A percentile compares a stretch with the other conserved stretches of the same genome.
Conservation (phyloP, 2,888 invertebrate genomes). For the Pimpla rufipes region DNA sequence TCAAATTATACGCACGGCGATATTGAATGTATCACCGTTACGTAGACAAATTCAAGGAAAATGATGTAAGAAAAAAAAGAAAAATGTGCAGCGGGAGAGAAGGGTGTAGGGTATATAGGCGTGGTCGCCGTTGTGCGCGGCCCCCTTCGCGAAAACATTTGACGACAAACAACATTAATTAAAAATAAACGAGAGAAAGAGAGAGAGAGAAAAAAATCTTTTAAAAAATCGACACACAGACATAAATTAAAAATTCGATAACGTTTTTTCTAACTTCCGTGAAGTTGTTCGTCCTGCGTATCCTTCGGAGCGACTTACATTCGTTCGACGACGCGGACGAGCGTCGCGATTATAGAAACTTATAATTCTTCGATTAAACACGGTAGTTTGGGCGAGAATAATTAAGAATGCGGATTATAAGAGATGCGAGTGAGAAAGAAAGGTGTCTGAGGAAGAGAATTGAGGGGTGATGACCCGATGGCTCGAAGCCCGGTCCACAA, state of each 20-base stretch:
- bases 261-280: constrained; percentile 77
- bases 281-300: constrained; percentile 75
- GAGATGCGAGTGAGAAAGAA: constrained; percentile 41
- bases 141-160: constrained; percentile 58
- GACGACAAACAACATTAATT: constrained; percentile 50
- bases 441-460: constrained; percentile 24
- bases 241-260: constrained; percentile 70
- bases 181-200: constrained; percentile 38
- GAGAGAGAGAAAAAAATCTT: constrained; percentile 3
- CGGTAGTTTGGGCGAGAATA: constrained; percentile 63
- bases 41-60: constrained; percentile 41
- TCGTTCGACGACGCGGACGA: constrained; percentile 35
- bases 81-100: constrained; percentile 25
- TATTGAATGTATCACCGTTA: constrained; percentile 52
- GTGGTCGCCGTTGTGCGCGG: constrained; percentile 41
- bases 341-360: constrained; percentile 61
- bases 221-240: constrained; percentile 28
- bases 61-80: neutral
- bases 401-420: constrained; percentile 39
- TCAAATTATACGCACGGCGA: constrained; percentile 77
- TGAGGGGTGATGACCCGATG: constrained; percentile 58
- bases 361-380: constrained; percentile 65
- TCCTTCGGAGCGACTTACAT: constrained; percentile 69
- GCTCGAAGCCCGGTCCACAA: constrained; percentile 64
- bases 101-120: constrained; percentile 47